phyloP scores from a whole-genome alignment of 35 echinoderm and acorn worm species.

The Eucidaris tribuloides region DNA sequence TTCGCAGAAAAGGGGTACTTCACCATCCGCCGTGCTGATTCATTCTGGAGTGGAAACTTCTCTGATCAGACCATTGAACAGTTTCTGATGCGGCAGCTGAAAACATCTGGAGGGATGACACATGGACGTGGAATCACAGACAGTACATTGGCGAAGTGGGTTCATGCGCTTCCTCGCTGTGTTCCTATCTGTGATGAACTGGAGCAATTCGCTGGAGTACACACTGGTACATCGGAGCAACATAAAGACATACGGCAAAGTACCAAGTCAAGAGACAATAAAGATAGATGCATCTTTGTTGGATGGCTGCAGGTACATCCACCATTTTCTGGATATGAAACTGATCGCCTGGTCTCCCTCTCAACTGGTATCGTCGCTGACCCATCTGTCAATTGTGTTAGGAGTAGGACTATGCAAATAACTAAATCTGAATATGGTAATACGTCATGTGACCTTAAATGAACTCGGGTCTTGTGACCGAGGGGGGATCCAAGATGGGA shows the following conservation, averaged over 20 bases:
- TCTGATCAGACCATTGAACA: constrained; percentile 61
- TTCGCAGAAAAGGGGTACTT: constrained; percentile 53
- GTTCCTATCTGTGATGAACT: constrained; percentile 27
- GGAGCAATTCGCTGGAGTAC: constrained; percentile 31
- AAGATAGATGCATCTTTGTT: no score
- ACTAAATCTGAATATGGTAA: no score
- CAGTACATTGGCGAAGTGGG: constrained; percentile 31
- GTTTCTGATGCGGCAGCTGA: constrained; percentile 55
- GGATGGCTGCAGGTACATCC: no score
- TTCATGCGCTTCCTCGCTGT: constrained; percentile 37
- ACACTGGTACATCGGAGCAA: constrained; percentile 32
- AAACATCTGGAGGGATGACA: constrained; percentile 51
- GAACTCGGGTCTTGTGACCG: no score
- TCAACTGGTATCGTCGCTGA: no score
- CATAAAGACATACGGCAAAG: neutral
- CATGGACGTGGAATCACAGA: constrained; percentile 32
- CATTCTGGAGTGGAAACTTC: constrained; percentile 56
- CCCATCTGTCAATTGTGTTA: no score
- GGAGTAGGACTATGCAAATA: no score
- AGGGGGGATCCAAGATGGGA: no score
- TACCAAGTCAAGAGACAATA: neutral
- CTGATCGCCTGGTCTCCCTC: no score
- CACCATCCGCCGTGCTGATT: constrained; percentile 30
- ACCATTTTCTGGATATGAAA: no score
- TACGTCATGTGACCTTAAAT: no score